Base-by-base conservation (phyloP, 1,140 invertebrate genomes). In the Tenebrio molitor region DNA sequence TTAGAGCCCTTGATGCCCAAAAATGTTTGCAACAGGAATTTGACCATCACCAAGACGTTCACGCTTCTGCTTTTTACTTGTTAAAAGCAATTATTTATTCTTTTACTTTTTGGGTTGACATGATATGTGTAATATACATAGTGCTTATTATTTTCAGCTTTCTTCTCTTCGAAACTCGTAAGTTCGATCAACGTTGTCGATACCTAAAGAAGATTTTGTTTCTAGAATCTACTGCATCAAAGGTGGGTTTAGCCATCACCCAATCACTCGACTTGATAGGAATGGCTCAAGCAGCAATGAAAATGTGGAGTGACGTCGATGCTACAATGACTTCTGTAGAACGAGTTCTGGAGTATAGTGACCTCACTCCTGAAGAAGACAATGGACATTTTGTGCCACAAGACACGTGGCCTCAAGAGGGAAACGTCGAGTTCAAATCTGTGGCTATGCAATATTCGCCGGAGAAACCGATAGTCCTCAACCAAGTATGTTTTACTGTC, bases 321-420 rank as follows among this genome's bases (percentile, higher is more conserved):
- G 93, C 92, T 79, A 87, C 88, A 72, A 93, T 93, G 91, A 92
- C 91, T 29, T 89, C 90, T 7, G 91, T 93, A n/a, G 91, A 93
- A 81, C 86, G 91, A 14, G 88, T 93, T 36, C 78, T 91, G 63
- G 91, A 93, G 77, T 93, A 93, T 76, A 89, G 88, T 6, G 83
- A 87, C 36, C 84, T 93, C 25, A 85, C 88, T 69, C 87, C 88
- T 15, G 93, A 95, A 82, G 88, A 88, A 3, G 29, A 85, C 69
- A 10, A n/a, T 68, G 39, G 74, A 73, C 53, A 63, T 16, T 2
- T 6, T 12, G 3, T 6, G 14, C 2, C 23, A 2, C 21, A 93
- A 90, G 77, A 58, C 1, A 6, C 44, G 0, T 58, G 50, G 50
- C 50, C 50, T 0, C 25, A 25, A 2, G 12, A 25, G 14, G 50